These are phyloP conservation scores for Lithosia quadra DNA, from an alignment of 2,888 invertebrate genomes.

Conservation along the genomic window DNA sequence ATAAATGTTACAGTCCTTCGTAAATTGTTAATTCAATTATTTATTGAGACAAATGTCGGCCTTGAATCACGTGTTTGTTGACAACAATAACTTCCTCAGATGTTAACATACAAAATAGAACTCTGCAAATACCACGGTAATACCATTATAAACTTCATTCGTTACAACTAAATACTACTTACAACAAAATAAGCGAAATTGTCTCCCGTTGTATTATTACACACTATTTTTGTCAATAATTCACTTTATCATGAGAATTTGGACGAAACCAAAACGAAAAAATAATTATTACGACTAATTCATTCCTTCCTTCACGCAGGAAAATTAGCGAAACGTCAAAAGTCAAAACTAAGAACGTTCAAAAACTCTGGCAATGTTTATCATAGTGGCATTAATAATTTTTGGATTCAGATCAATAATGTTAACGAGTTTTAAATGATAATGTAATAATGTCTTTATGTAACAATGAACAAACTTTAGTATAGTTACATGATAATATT, in stretches of 20 bases:
- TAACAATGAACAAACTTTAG: neutral
- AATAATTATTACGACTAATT: conserved; percentile 73
- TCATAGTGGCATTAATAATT: neutral
- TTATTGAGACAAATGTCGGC: conserved; percentile 54
- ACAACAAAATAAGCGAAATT: conserved; percentile 29
- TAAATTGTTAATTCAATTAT: conserved; percentile 54
- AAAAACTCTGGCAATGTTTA: neutral
- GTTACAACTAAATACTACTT: conserved; percentile 40
- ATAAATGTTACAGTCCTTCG: conserved; percentile 17
- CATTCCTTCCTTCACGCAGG: conserved; percentile 51
- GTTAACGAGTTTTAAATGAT: neutral
- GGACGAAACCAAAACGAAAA: conserved; percentile 51
- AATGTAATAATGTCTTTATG: neutral
- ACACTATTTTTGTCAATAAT: conserved; percentile 36
- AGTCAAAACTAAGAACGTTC: conserved; percentile 37
- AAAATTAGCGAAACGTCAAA: conserved; percentile 49
- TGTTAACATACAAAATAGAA: conserved; percentile 57
- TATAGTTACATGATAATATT: too few relatives aligned
- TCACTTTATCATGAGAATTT: conserved; percentile 55
- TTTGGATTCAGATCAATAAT: neutral
- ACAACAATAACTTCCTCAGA: conserved; percentile 67
- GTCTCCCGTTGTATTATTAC: conserved; percentile 27
- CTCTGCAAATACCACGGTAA: conserved; percentile 41
- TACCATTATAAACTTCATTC: conserved; percentile 20
- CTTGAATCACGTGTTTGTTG: conserved; percentile 74